Evolutionary conservation across 53 echinoderm and acorn worm species (phyloP), one percentile per base, ranked within the genome.

Genomic region (Echinarachnius parma): DNA sequence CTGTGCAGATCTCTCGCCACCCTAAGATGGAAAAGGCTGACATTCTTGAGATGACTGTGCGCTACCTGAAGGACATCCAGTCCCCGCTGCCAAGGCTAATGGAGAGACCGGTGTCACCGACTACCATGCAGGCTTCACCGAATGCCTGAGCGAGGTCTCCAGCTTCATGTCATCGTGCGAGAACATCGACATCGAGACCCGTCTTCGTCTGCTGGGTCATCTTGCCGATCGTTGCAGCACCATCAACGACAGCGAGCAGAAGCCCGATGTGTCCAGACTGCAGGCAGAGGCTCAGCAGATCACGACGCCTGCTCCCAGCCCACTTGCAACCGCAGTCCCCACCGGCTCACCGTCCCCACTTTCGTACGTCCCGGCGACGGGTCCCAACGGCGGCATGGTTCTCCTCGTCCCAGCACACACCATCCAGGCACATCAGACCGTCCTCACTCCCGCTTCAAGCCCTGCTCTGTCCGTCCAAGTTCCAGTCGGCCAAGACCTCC

Each of bases 21-120:
- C 90, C 89, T 0, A 94, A 94, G 59, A 82, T 94, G 75, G 94
- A 94, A 61, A 94, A 94, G 62, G 94, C 94, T 7, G 94, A 94
- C 48, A 87, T 94, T 22, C 61, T 94, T 15, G 94, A 94, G 63
- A 94, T 94, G 94, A 94, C 94, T 0, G 86, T 94, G 2, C 81
- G 86, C 1, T 87, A 90, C 63, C 46, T 92, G 3, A 82, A 88
- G 31, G 82, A 88, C 21, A 47, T 94, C 10, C 94, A 94, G 77
- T 77, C 55, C n/a, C 93, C 65, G 39, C n/a, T 16, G 0, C 46
- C n/a, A 44, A 14, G 62, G 65, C 29, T 36, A 46, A 29, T 1
- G 28, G 2, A 26, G 39, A n/a, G 65, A 64, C 62, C 22, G 74
- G 75, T 14, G 80, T 83, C 21, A 79, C 80, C 81, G 83, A 90